Evolutionary conservation across 1,140 invertebrate genomes (phyloP), one percentile per base, ranked within the genome.

Genomic region (Trichonephila inaurata): DNA sequence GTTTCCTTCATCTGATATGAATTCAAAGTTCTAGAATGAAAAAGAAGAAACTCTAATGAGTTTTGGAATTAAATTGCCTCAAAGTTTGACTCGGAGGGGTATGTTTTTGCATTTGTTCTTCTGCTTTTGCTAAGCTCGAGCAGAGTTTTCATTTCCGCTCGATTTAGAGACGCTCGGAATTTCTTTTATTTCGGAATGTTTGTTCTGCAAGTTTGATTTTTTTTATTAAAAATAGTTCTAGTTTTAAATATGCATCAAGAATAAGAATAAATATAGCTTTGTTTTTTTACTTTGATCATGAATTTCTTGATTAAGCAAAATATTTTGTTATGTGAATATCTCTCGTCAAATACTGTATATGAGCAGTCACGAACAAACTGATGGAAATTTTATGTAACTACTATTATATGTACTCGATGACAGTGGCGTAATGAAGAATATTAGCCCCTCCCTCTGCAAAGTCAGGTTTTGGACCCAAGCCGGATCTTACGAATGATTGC

Each of bases 1-100:
- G 16, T 77, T 19, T 40, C 18, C 72, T 77, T 33, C 33, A 18
- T 40, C 72, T 77, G 28, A 40, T 77, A 77, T 18, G 28, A 77
- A 77, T 77, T 18, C 28, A 33, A 28, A 77, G 28, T 77, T 77
- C 12, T 28, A 40, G 72, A 77, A 51, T 51, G 51, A 51, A 51
- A 18, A 77, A 33, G 72, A 77, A 77, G 72, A 33, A 77, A 18
- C n/a, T 69, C 66, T 77, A 77, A 77, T 77, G 72, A 77, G 72
- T 77, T 77, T 77, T 77, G 72, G 72, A 77, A 77, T 40, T 28
- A 77, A 77, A 77, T 33, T 28, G 33, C 72, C 33, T 33, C 28
- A 77, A 77, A 77, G 72, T 77, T 77, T 33, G 28, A 77, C 28
- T 77, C 72, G 16, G 18, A 77, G 72, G 33, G n/a, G 33, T 77